Evolutionary conservation across 1,140 invertebrate genomes (phyloP), one percentile per base, ranked within the genome.

Genomic region (Zaprionus africanus): DNA sequence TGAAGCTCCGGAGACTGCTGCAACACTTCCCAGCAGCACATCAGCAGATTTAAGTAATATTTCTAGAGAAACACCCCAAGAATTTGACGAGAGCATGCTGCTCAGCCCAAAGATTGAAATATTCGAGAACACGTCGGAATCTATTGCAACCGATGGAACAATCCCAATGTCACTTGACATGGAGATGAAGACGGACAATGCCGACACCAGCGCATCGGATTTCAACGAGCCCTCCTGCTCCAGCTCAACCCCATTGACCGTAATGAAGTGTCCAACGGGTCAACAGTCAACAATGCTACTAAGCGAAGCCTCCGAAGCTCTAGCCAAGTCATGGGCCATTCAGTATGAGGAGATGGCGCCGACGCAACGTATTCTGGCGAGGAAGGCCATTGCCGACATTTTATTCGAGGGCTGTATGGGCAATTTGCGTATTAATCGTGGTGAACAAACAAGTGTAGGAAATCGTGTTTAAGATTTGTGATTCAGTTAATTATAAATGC

Each of bases 351-450:
- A 92, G 34, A 84, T 92, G 84, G 56, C 65, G 0, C 76, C 77
- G 4, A 85, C 81, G 31, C 91, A 92, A 56, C 79, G 82, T 3
- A 91, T 92, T 31, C 68, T 90, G n/a, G 91, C 91, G 0, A 64
- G 91, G 11, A 92, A 92, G 38, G 91, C 91, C 9, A 92, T 92
- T 5, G 82, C 84, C 1, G 91, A 92, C 53, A 91, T 92, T 28
- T 77, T 92, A 1, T 92, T 92, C 13, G 87, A 92, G 12, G 91
- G 84, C 26, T 92, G 91, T 62, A 88, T 92, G 87, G 87, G 91
- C n/a, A 90, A 92, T 34, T 69, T 92, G 49, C 78, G 87, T 9
- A 73, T 88, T 12, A 90, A 88, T 64, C 85, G 85, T 28, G 71
- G 70, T 5, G 83, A 88, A 22, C 61, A 69, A 1, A 66, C 34